These are phyloP conservation scores for Fopius arisanus DNA, from an alignment of 1,140 invertebrate species.

Conservation along the genomic window DNA sequence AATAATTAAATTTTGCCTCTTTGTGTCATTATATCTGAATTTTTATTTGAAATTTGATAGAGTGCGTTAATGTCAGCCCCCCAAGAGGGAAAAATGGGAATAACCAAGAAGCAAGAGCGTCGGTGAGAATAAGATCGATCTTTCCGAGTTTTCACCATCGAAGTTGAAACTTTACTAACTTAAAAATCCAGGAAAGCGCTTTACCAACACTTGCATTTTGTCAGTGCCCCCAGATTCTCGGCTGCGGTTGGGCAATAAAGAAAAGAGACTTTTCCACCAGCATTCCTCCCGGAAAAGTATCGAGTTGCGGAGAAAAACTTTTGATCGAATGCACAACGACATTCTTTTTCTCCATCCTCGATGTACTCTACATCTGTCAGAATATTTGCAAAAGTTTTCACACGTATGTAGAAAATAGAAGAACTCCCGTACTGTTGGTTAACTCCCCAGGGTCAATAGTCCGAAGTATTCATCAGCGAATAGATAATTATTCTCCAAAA, in stretches of 20 bases:
- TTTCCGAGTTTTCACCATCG: neutral
- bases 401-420: neutral
- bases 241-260: neutral
- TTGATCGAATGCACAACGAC: constrained; percentile 9
- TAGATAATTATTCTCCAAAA: neutral
- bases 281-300: neutral
- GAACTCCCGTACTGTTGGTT: too few species aligned
- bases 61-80: too few species aligned
- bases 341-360: neutral
- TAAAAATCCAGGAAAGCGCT: constrained; percentile 3
- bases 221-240: neutral
- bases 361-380: constrained; percentile 2
- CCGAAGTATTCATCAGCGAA: neutral
- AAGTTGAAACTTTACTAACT: neutral
- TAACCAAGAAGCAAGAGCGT: neutral
- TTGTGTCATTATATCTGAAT: too few species aligned
- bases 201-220: constrained; percentile 9
- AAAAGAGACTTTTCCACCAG: neutral
- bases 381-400: neutral
- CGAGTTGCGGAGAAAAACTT: neutral
- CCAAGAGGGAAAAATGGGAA: neutral
- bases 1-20: too few species aligned
- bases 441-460: too few species aligned
- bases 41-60: too few species aligned
- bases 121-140: neutral